Evolutionary conservation across 1,140 invertebrate genomes (phyloP), one percentile per base, ranked within the genome.

Genomic region (Mesaphorura yosii): DNA sequence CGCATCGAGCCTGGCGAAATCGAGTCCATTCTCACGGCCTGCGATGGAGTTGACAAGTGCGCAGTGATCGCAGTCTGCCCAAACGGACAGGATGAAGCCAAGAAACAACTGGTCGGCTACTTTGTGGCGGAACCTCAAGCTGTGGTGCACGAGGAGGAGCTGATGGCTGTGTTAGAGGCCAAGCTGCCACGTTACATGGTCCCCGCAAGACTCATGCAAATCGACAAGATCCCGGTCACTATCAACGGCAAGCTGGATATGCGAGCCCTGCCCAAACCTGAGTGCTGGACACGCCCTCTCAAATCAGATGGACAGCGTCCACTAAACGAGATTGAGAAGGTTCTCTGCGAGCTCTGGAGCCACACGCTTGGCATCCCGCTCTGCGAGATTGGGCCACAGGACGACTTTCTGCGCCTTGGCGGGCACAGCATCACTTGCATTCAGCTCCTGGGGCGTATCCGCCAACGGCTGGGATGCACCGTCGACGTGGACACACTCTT

Each of bases 151-250:
- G 38, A n/a, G 4, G 40, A 41, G 10, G 1, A 1, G 27, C 7
- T 51, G 1, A n/a, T 42, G 1, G 27, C 19, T 19, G 34, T 10
- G 26, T 45, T 52, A 17, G 23, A 50, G 17, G 20, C n/a, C 1
- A 44, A 31, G 27, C 31, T 55, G 26, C 53, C 53, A 19, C 26
- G 12, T 20, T 55, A 55, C 20, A 55, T 55, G 53, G 37, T 55
- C 28, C 53, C 53, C 15, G 25, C 5, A 15, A 49, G 12, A 6
- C 41, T 42, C 22, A 34, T 44, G 15, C n/a, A 23, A 6, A 15
- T 55, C 3, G 38, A 41, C 15, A 22, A n/a, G 1, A 37, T 55
- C 34, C 53, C 53, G 2, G 22, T 49, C 7, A 55, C 25, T 31
- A 14, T 50, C 2, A 55, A 34, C 50, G 53, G 53, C 34, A 55